These are phyloP conservation scores for Pangasianodon gigas DNA, from an alignment of 2,113 vertebrate species.

Conservation along the genomic window DNA sequence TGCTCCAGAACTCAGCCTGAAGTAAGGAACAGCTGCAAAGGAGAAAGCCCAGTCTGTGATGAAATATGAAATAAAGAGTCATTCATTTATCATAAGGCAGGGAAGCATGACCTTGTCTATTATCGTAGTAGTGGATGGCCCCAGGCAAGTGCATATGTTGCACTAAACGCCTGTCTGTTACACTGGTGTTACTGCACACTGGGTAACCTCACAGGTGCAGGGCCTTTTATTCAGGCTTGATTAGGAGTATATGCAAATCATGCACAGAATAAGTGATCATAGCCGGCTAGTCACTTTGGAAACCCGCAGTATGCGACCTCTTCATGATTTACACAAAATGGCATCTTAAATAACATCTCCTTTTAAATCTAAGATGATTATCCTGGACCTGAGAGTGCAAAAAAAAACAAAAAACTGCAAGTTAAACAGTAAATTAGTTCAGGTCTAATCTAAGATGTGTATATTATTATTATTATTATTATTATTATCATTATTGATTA, in stretches of 20 bases:
- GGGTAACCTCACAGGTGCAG: slow-evolving; percentile 10
- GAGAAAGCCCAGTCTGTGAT: slow-evolving; percentile 33
- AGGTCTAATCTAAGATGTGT: background rate
- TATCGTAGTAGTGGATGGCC: slow-evolving; percentile 35
- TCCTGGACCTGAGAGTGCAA: background rate
- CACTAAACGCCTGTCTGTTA: slow-evolving; percentile 55
- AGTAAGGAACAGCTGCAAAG: slow-evolving; percentile 62
- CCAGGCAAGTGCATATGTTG: slow-evolving; percentile 51
- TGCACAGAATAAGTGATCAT: background rate
- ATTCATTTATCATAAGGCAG: slow-evolving; percentile 56
- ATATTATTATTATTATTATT: background rate
- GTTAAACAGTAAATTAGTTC: background rate
- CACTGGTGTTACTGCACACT: slow-evolving; percentile 20
- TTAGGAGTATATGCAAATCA: slow-evolving; percentile 35
- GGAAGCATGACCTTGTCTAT: slow-evolving; percentile 45
- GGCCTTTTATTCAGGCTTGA: slow-evolving; percentile 16
- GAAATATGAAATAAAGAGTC: slow-evolving; percentile 53
- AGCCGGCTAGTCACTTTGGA: slow-evolving; percentile 2
- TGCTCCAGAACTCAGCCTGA: slow-evolving; percentile 39
- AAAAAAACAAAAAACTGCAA: background rate
- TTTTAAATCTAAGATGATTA: background rate
- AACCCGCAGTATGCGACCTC: background rate
- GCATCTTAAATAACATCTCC: background rate
- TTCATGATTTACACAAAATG: background rate
- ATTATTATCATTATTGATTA: background rate